Evolutionary conservation across 2,888 invertebrate genomes (phyloP), one percentile per base, ranked within the genome.

Genomic region (Aporophyla lueneburgensis): DNA sequence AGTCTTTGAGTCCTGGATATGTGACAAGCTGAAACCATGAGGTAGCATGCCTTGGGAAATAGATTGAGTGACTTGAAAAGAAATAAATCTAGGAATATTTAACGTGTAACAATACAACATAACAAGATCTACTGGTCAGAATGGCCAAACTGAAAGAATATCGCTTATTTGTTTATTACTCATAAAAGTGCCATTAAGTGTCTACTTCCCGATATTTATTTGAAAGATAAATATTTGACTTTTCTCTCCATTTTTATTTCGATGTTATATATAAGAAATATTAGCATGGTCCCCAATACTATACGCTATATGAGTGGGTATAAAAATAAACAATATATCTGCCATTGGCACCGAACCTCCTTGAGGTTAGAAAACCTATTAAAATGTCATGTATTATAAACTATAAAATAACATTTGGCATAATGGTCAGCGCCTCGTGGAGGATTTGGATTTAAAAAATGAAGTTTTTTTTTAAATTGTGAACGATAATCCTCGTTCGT

Each of bases 281-380:
- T 65, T 65, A 14, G 4, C 27, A n/a, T 54, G 49, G 27, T 72
- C 62, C 16, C 14, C 46, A 58, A 73, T 66, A 59, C 33, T 33
- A 33, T 33, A 33, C 33, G 2, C 21, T 67, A 10, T 43, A 9
- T 10, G 73, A 63, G 58, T 70, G 62, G 43, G 12, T 62, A 62
- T 78, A 59, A 72, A 78, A 82, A 70, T 58, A 59, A 76, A 59
- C 43, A 80, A 76, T 53, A 71, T 73, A 51, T 74, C 67, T 65
- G 71, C 71, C 71, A 84, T 53, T 74, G 58, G 53, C 76, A 62
- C 63, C 68, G 16, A 76, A 58, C 51, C 65, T 70, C 53, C 65
- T 70, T 27, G 75, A 84, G 87, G 87, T 87, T 81, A 87, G 87
- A 85, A 87, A 87, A 87, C 87, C 87, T 84, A 87, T 87, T 86